Conservation (phyloP, 2,797 vertebrate species). For the Anguilla megastoma region DNA sequence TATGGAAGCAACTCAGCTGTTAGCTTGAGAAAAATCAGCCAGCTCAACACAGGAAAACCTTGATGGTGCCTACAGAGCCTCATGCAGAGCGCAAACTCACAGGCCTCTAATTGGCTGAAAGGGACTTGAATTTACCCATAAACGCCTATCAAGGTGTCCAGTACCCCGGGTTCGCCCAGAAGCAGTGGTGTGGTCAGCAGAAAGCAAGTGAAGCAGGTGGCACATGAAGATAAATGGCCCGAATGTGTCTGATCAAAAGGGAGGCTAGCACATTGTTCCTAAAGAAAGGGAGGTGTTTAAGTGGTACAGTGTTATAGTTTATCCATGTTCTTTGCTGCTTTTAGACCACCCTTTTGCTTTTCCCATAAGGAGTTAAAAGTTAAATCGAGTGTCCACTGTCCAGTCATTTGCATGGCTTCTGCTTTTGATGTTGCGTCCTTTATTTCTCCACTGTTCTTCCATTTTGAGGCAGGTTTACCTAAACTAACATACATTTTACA, state of each 20-base stretch:
- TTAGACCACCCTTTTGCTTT: background rate
- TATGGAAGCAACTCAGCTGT: constrained; percentile 8
- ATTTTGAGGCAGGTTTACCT: background rate
- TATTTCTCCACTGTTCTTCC: background rate
- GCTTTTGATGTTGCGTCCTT: background rate
- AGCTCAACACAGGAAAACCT: background rate
- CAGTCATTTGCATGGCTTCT: background rate
- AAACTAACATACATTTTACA: background rate
- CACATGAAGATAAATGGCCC: background rate
- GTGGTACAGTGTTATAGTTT: too few species aligned
- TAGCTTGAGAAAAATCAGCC: constrained; percentile 5
- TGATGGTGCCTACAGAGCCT: background rate
- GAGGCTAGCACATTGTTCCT: background rate
- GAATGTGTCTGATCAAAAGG: background rate
- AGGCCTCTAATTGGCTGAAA: background rate
- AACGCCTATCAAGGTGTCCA: background rate
- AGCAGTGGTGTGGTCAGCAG: background rate
- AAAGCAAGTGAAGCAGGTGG: background rate
- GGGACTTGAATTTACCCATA: background rate
- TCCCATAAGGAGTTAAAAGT: background rate
- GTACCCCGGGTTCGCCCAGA: background rate
- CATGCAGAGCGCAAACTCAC: background rate
- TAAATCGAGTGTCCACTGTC: background rate
- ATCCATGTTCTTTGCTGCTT: constrained; percentile 9
- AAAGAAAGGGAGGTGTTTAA: background rate